phyloP scores from a whole-genome alignment of 2,888 invertebrate species.

The Eubasilissa splendida region DNA sequence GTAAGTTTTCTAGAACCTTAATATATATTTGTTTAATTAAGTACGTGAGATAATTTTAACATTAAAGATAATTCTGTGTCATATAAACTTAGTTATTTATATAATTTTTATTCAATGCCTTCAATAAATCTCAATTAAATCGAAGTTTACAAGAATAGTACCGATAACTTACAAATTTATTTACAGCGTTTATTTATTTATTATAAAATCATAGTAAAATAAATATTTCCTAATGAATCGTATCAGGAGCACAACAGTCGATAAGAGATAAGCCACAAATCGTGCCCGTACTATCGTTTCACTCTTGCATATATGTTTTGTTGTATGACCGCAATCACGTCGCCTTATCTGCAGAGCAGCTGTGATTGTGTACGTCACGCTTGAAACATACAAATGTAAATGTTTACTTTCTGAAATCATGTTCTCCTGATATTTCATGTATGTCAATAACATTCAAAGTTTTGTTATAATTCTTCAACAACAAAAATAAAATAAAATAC shows the following conservation, averaged over 20 bases:
- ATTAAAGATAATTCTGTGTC: no score
- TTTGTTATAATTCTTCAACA: no score
- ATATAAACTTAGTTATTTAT: no score
- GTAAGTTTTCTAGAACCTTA: no score
- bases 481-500: background rate
- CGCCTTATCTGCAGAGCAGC: slow-evolving; percentile 29
- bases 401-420: slow-evolving; percentile 30
- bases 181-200: background rate
- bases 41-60: no score
- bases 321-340: slow-evolving; percentile 23
- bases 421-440: slow-evolving; percentile 12
- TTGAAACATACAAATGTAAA: slow-evolving; percentile 25
- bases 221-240: slow-evolving; percentile 23
- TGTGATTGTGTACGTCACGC: slow-evolving; percentile 31
- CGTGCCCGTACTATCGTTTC: background rate
- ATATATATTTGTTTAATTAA: no score
- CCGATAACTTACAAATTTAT: no score
- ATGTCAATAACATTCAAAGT: no score
- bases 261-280: slow-evolving; percentile 17
- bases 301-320: background rate
- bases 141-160: background rate
- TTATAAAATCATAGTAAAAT: background rate
- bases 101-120: no score
- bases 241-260: slow-evolving; percentile 12
- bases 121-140: no score